Evolutionary conservation across 2,888 invertebrate genomes (phyloP).

Genomic region (Chydorus sphaericus): DNA sequence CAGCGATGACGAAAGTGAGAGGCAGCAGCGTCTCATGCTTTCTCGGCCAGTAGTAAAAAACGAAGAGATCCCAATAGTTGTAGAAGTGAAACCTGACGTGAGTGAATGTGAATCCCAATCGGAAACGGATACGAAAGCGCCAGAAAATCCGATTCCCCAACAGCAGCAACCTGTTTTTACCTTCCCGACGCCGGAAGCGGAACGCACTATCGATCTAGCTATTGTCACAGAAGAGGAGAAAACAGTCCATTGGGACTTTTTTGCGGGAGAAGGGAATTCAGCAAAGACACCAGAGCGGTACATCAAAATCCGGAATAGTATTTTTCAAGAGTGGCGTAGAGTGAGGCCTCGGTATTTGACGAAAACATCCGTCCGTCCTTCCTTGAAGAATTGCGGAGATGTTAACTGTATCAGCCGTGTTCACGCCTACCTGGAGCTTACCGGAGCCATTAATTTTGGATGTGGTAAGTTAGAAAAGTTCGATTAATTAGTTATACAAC

Average conservation of each 20-base stretch:
- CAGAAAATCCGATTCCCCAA: conserved; percentile 13
- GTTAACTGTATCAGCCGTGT: conserved; percentile 44
- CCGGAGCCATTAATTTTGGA: conserved; percentile 46
- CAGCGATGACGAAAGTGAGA: conserved; percentile 22
- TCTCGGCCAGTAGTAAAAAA: background rate
- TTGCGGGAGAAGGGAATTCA: conserved; percentile 36
- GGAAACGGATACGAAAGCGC: conserved; percentile 21
- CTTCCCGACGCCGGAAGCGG: conserved; percentile 34
- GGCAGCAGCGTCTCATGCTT: too few relatives aligned
- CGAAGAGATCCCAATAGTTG: conserved; percentile 7
- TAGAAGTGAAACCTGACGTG: conserved; percentile 17
- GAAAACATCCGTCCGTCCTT: conserved; percentile 40
- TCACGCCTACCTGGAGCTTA: conserved; percentile 43
- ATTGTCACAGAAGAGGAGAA: conserved; percentile 38
- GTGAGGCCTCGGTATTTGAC: conserved; percentile 40
- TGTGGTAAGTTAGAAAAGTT: conserved; percentile 32
- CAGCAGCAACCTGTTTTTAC: conserved; percentile 21
- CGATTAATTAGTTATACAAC: background rate
- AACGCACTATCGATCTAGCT: conserved; percentile 29
- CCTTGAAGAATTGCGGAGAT: conserved; percentile 44
- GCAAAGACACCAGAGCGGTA: conserved; percentile 42
- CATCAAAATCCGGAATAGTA: conserved; percentile 42
- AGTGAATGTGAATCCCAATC: conserved; percentile 13
- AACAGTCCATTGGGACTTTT: conserved; percentile 39
- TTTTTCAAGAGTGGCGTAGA: conserved; percentile 38